Base-by-base conservation (phyloP, 2,888 invertebrate species). In the Gryllus longicercus region DNA sequence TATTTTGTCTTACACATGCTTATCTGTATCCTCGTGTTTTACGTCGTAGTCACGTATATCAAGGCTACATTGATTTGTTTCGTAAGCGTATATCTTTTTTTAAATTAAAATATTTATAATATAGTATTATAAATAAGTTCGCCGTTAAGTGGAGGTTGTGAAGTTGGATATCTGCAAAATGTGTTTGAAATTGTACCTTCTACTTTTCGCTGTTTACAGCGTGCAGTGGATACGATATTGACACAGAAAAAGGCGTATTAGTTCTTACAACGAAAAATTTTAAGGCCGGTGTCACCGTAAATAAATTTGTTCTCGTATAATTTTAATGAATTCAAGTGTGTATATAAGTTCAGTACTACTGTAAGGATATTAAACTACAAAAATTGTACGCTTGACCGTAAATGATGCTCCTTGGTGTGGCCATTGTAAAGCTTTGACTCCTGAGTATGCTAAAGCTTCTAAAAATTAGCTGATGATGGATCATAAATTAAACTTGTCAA, bases 341-440 rank as follows among this genome's bases (percentile, higher is more conserved):
- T 74, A n/a, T 11, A n/a, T 18, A 38, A 38, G 38, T 38, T 38
- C 8, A 38, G 38, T 38, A 8, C 38, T 38, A 38, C 38, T 38
- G 38, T 38, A 38, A 38, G 8, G 8, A 38, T 38, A 38, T 38
- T 38, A 38, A 38, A 38, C 38, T 38, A 38, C 38, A 38, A 38
- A 38, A 38, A 38, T 38, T 38, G 38, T 38, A 38, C 8, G 38
- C 38, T 38, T 38, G 8, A 38, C 38, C 5, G 5, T 38, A 38
- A 38, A 38, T 38, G 38, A 99, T 91, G 99, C 99, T 79, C 99
- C 99, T 86, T 99, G 99, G 99, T 99, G 99, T 88, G 99, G 98
- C 84, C 99, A 99, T 88, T 99, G 99, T 91, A 99, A 99, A 89
- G 94, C 96, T 23, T 89, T 99, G 83, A 97, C 96, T 81, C 99